phyloP scores from a whole-genome alignment of 2,797 vertebrate species.

The Semotilus atromaculatus region DNA sequence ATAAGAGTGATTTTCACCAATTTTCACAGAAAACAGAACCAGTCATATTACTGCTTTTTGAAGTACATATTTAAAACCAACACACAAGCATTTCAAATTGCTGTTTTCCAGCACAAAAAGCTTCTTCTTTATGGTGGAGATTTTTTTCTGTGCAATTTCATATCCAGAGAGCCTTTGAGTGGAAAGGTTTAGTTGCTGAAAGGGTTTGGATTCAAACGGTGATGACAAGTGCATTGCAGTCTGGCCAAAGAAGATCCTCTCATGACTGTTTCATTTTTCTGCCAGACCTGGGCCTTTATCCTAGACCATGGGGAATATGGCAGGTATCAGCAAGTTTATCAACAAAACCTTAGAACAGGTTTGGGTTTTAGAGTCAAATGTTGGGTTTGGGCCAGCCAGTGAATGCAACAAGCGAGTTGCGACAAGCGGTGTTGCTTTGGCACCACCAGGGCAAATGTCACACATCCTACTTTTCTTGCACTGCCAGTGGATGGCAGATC shows the following conservation, averaged over 20 bases:
- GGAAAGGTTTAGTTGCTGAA: conserved; percentile 64
- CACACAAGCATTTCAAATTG: not conserved
- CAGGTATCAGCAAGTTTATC: conserved; percentile 6
- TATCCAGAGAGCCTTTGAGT: conserved; percentile 62
- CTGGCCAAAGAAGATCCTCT: conserved; percentile 6
- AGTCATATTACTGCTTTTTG: not conserved
- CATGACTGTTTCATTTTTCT: not conserved
- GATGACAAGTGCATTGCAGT: conserved; percentile 69
- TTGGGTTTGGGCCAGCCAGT: not conserved
- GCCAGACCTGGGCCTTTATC: not conserved
- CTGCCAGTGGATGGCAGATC: conserved; percentile 14
- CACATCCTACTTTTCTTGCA: conserved; percentile 25
- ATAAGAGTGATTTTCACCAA: not conserved
- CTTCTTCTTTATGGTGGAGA: conserved; percentile 55
- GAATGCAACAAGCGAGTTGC: conserved; percentile 41
- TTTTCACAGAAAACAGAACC: not conserved
- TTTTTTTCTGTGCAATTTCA: conserved; percentile 63
- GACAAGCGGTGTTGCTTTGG: conserved; percentile 28
- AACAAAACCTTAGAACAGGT: not conserved
- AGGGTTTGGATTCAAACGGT: conserved; percentile 61
- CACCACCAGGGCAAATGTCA: not conserved
- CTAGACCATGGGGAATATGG: not conserved
- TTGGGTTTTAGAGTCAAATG: conserved; percentile 33
- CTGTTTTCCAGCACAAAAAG: conserved; percentile 14
- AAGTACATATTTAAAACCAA: not conserved